Evolutionary conservation across 1,140 invertebrate species (phyloP).

Genomic region (Aplysia californica): DNA sequence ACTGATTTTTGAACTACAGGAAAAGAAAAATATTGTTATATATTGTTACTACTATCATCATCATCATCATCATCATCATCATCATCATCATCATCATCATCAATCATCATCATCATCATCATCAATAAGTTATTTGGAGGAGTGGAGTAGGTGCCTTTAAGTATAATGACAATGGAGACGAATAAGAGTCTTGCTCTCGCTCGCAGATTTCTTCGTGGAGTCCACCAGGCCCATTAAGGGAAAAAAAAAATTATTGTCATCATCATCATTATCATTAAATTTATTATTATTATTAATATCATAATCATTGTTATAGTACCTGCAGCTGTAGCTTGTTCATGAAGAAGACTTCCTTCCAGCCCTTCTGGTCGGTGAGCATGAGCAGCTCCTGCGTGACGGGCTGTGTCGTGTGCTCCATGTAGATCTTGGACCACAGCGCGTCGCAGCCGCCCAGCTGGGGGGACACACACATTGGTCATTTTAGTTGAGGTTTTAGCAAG

Average conservation of each 20-base stretch:
- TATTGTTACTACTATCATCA: not conserved
- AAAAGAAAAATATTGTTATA: no score
- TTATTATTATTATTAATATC: no score
- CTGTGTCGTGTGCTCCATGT: conserved; percentile 32
- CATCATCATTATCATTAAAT: no score
- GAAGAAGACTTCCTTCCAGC: conserved; percentile 54
- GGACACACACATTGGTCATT: no score
- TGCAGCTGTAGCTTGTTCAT: conserved; percentile 52
- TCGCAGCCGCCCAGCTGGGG: conserved; percentile 40
- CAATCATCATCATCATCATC: not conserved
- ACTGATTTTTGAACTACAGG: no score
- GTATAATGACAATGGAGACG: no score
- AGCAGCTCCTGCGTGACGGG: conserved; percentile 38
- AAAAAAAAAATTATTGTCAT: not conserved
- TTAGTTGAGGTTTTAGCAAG: no score
- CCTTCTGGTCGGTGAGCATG: conserved; percentile 40
- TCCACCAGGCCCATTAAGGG: no score
- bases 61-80: not conserved
- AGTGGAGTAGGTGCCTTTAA: no score
- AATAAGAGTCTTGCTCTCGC: no score
- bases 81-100: no score
- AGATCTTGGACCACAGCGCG: conserved; percentile 47
- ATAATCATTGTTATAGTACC: conserved; percentile 18
- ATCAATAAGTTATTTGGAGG: not conserved
- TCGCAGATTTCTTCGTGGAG: no score